phyloP scores from a whole-genome alignment of 1,140 invertebrate species.

The Planococcus citri region DNA sequence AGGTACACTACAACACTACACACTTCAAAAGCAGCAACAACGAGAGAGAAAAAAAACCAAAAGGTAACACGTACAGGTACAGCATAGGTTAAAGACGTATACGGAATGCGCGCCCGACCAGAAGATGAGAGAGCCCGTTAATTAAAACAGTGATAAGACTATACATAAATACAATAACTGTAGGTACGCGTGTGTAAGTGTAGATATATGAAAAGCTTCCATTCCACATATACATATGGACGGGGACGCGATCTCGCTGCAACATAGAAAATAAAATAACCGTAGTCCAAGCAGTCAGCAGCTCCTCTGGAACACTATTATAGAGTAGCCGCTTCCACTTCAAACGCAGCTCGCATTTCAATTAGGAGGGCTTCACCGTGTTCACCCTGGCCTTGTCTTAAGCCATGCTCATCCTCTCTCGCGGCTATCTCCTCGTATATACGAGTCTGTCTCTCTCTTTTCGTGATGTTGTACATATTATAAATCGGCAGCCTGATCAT shows the following conservation, averaged over 20 bases:
- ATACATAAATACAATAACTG: neutral
- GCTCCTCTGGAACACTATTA: neutral
- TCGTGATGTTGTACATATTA: too few relatives aligned
- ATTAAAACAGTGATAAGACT: neutral
- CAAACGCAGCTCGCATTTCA: conserved; percentile 1
- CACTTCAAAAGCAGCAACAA: too few relatives aligned
- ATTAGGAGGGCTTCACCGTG: neutral
- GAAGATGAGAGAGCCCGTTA: neutral
- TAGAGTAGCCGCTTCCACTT: conserved; percentile 5
- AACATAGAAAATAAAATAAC: too few relatives aligned
- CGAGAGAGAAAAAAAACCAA: too few relatives aligned
- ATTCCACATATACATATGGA: too few relatives aligned
- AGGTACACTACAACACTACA: too few relatives aligned
- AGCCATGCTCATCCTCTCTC: too few relatives aligned
- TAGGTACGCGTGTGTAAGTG: neutral
- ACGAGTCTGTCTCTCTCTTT: too few relatives aligned
- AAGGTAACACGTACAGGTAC: too few relatives aligned
- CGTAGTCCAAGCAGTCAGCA: too few relatives aligned
- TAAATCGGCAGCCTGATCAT: too few relatives aligned
- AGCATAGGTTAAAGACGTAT: neutral
- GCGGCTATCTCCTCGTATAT: too few relatives aligned
- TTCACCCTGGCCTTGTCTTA: conserved; percentile 5
- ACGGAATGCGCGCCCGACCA: neutral
- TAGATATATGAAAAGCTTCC: neutral
- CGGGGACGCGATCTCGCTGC: neutral